Evolutionary conservation across 2,113 vertebrate genomes (phyloP), one percentile per base, ranked within the genome.

Genomic region (Crotalus tigris): DNA sequence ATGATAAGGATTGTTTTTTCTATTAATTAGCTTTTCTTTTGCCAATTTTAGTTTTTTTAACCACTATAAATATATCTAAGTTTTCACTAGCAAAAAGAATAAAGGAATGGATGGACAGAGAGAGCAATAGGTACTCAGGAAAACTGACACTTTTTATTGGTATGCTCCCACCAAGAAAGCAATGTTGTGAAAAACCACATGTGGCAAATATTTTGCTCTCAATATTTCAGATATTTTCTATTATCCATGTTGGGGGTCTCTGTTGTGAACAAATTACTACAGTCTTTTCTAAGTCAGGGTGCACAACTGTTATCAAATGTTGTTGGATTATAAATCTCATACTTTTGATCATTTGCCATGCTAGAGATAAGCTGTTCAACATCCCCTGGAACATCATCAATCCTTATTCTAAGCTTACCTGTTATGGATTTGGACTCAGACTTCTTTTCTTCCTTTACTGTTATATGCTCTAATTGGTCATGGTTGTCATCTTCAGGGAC

Each of bases 391-490:
- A 39, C 64, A 33, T 69, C 12, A 39, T 21, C 75, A 17, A 81
- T 81, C 17, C 33, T 44, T 81, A 44, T n/a, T 61, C 29, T 39
- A n/a, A 86, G n/a, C 75, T 87, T 86, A 93, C 92, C 92, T 93
- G 55, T 44, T 86, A 26, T 49, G 13, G 75, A 15, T 93, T 96
- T 39, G 33, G 95, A 75, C 11, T 64, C 97, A 0, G 0, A 10
- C 1, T 95, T 92, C 59, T 97, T 98, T 90, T 97, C 97, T n/a
- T 97, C 97, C 92, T 0, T 24, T 39, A 95, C 94, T 0, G 4
- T 4, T 19, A 55, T 89, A 93, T 93, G 95, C 88, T 96, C 95
- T 90, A 91, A 89, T 58, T 10, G 96, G 0, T 0, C 26, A 39
- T 91, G 92, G 5, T 24, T 91, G 24, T 93, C 93, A 0, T 4